phyloP scores from a whole-genome alignment of 2,888 invertebrate genomes.

The Anticlea derivata region DNA sequence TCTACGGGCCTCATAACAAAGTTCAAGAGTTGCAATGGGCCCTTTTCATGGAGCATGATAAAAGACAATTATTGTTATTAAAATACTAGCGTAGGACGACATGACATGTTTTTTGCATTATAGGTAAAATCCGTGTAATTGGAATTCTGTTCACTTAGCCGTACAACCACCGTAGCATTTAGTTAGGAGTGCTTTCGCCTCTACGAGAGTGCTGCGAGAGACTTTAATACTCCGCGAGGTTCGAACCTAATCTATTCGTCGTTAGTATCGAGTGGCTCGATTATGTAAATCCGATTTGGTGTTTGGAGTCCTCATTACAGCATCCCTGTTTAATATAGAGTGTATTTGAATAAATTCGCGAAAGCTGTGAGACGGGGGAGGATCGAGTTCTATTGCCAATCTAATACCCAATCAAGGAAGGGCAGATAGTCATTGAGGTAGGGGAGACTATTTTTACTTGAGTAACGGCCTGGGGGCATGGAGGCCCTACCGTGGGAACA shows the following conservation, averaged over 20 bases:
- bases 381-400: constrained; percentile 5
- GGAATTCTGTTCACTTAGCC: constrained; percentile 4
- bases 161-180: constrained; percentile 6
- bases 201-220: constrained; percentile 13
- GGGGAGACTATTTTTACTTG: too few relatives aligned
- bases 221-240: neutral
- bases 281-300: constrained; percentile 29
- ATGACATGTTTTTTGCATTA: too few relatives aligned
- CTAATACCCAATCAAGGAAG: neutral
- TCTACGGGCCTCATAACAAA: too few relatives aligned
- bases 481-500: too few relatives aligned
- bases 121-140: neutral
- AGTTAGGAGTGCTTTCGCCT: neutral
- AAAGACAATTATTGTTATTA: too few relatives aligned
- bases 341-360: constrained; percentile 19
- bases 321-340: constrained; percentile 5
- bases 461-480: too few relatives aligned
- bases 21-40: too few relatives aligned
- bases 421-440: neutral
- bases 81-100: too few relatives aligned
- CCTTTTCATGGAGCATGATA: too few relatives aligned
- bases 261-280: constrained; percentile 24
- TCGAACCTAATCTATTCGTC: constrained; percentile 19
- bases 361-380: constrained; percentile 6
- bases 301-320: constrained; percentile 25